Conservation (phyloP, 2,113 vertebrate species). For the Oceanites oceanicus region DNA sequence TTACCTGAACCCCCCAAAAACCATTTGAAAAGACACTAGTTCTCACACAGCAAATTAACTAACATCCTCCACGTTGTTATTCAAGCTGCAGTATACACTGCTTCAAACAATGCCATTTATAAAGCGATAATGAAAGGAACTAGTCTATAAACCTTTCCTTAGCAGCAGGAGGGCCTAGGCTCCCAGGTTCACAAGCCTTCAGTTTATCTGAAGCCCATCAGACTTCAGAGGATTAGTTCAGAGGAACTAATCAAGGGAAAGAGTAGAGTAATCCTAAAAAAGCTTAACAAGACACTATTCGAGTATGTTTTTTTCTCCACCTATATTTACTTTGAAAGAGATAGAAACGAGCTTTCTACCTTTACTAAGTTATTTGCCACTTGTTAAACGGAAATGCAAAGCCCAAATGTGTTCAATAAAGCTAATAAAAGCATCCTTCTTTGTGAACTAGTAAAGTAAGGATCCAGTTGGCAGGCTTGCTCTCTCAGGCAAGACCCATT, state of each 20-base stretch:
- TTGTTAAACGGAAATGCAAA: neutral
- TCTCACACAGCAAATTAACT: neutral
- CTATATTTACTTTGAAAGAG: neutral
- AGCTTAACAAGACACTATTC: neutral
- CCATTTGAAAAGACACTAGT: neutral
- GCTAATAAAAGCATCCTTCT: neutral
- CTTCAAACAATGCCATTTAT: conserved; percentile 58
- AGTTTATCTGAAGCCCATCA: conserved; percentile 45
- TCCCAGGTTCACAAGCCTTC: conserved; percentile 22
- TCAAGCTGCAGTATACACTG: neutral
- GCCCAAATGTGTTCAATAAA: neutral
- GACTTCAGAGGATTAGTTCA: too few species aligned
- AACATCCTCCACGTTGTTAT: neutral
- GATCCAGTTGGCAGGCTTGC: neutral
- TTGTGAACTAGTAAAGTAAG: neutral
- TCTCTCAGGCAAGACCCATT: neutral
- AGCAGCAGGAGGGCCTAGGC: conserved; percentile 29
- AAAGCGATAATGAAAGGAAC: conserved; percentile 61
- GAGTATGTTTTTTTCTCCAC: neutral
- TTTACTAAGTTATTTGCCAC: neutral
- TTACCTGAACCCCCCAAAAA: neutral
- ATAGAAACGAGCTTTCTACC: neutral
- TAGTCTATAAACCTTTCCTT: conserved; percentile 66
- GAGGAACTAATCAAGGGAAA: conserved; percentile 16
- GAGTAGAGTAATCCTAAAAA: neutral